A percentile compares a stretch with the other conserved stretches of the same genome.
Evolutionary conservation across 2,113 vertebrate genomes (phyloP).

Genomic region (Lipophrys pholis): DNA sequence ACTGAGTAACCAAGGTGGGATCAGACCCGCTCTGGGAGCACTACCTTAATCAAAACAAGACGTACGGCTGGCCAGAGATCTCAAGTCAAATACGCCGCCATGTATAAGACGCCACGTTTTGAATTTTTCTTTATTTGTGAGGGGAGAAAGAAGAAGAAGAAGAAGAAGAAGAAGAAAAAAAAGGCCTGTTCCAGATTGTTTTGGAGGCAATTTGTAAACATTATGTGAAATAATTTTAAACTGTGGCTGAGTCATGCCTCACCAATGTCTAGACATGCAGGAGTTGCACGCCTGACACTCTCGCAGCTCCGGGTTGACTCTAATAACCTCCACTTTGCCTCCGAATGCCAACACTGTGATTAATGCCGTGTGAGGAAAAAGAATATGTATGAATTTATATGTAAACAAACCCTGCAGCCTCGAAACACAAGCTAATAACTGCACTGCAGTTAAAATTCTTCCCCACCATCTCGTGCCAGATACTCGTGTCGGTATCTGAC

Average conservation of each 20-base stretch:
- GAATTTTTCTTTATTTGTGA: too few relatives aligned
- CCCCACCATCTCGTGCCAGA: background rate
- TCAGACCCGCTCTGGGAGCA: constrained; percentile 35
- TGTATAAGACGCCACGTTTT: background rate
- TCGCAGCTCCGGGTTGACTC: constrained; percentile 6
- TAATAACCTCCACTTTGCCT: background rate
- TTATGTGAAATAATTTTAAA: background rate
- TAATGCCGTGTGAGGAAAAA: background rate
- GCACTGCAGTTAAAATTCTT: background rate
- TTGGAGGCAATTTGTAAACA: constrained; percentile 27
- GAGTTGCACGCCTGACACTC: constrained; percentile 12
- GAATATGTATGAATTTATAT: background rate
- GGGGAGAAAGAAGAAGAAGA: background rate
- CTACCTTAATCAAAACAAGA: constrained; percentile 40
- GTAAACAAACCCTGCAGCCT: background rate
- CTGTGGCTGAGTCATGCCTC: constrained; percentile 9
- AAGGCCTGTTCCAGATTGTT: background rate
- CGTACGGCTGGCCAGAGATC: constrained; percentile 10
- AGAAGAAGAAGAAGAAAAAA: constrained; percentile 8
- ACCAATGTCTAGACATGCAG: constrained; percentile 24
- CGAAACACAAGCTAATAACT: background rate
- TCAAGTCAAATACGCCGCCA: too few relatives aligned
- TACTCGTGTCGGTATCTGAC: constrained; percentile 1
- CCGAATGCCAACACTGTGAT: constrained; percentile 20
- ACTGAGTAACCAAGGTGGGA: constrained; percentile 15